Evolutionary conservation across 2,113 vertebrate genomes (phyloP).

Genomic region (Mus spicilegus): DNA sequence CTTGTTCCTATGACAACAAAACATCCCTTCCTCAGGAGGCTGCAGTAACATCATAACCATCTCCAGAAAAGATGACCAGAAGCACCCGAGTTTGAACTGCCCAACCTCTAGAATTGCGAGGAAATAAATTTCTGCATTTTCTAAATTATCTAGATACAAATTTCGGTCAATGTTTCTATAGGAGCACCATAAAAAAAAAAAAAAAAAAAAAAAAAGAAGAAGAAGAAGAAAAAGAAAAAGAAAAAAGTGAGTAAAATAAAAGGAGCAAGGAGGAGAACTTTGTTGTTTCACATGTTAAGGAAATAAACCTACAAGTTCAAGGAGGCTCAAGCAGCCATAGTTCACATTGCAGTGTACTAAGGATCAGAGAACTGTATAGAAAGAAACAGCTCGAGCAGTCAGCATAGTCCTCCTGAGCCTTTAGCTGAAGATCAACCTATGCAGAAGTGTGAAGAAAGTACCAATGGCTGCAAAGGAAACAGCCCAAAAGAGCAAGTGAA

Average conservation of each 20-base stretch:
- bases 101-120: not conserved
- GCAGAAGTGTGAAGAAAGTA: not conserved
- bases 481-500: not conserved
- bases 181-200: not conserved
- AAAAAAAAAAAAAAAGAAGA: not conserved
- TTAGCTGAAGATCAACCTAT: not conserved
- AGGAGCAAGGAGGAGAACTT: not conserved
- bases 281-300: not conserved
- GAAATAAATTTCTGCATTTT: not conserved
- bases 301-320: not conserved
- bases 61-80: not conserved
- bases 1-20: not conserved
- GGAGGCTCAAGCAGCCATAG: no score
- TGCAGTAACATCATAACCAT: not conserved
- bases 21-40: not conserved
- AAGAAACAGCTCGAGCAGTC: not conserved
- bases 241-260: no score
- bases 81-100: not conserved
- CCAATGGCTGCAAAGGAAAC: not conserved
- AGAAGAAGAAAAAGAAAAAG: not conserved
- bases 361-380: not conserved
- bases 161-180: not conserved
- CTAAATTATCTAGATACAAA: not conserved
- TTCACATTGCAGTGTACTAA: not conserved
- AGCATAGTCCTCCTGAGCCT: not conserved